A percentile compares a stretch with the other conserved stretches of the same genome.
Conservation (phyloP, 1,140 invertebrate genomes). For the Lepidurus apus region DNA sequence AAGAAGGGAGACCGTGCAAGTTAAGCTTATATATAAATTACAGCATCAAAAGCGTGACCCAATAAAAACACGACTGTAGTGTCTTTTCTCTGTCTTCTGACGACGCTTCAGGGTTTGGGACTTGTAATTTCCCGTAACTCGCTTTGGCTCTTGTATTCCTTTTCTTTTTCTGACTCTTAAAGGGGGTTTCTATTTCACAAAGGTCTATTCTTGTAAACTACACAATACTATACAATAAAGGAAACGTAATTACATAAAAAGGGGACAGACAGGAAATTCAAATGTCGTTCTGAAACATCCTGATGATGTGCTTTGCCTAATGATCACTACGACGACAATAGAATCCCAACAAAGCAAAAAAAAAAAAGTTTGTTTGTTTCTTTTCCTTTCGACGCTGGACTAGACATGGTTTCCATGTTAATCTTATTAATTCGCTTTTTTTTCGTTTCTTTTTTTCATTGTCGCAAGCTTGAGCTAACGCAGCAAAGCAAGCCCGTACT, state of each 20-base stretch:
- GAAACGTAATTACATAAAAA: not conserved
- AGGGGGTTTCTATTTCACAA: not conserved
- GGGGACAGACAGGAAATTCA: not conserved
- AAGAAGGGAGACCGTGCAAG: not conserved
- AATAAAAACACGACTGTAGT: not conserved
- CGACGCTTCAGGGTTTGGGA: not conserved
- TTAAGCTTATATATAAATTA: not conserved
- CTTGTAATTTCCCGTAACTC: no score
- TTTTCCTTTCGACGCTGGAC: not conserved
- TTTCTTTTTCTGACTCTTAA: not conserved
- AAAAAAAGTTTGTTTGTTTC: not conserved
- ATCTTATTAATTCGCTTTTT: not conserved
- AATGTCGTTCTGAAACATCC: not conserved
- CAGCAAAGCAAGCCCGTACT: no score
- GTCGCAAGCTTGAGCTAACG: not conserved
- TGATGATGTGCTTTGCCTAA: not conserved
- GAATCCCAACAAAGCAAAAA: not conserved
- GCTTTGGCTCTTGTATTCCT: no score
- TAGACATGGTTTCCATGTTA: conserved; percentile 16
- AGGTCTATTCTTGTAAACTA: not conserved
- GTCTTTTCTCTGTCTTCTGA: not conserved
- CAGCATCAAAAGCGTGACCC: conserved; percentile 2
- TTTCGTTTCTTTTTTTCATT: not conserved
- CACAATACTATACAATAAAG: not conserved
- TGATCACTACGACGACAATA: not conserved